Evolutionary conservation across 2,797 vertebrate genomes (phyloP).

Genomic region (Eurystomus glaucurus): DNA sequence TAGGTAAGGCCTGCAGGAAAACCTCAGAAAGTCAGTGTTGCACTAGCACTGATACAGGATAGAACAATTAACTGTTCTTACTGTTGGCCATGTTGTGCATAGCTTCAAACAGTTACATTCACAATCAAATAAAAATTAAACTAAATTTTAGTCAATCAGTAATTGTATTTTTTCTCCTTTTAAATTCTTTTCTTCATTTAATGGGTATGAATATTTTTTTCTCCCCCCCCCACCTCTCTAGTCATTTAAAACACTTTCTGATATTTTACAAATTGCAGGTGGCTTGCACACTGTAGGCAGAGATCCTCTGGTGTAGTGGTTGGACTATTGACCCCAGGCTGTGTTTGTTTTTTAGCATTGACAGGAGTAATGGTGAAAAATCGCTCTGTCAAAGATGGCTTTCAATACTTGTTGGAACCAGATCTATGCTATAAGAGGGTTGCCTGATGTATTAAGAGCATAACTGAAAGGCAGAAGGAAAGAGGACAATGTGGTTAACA

Average conservation of each 20-base stretch:
- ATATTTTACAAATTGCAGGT: not conserved
- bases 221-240: no score
- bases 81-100: not conserved
- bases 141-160: not conserved
- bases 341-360: not conserved
- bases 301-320: not conserved
- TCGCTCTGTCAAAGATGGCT: not conserved
- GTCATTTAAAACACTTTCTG: not conserved
- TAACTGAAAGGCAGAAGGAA: not conserved
- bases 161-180: not conserved
- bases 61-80: not conserved
- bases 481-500: not conserved
- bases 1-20: not conserved
- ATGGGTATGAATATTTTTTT: not conserved
- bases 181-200: not conserved
- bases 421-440: not conserved
- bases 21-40: not conserved
- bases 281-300: not conserved
- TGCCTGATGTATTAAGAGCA: not conserved
- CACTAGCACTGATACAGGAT: not conserved
- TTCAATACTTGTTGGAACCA: not conserved
- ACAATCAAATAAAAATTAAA: not conserved
- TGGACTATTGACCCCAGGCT: not conserved
- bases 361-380: not conserved
- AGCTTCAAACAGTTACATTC: not conserved